Percentiles rank a stretch among this genome's conserved stretches.
Evolutionary conservation across 2,113 vertebrate genomes (phyloP).

Genomic region (Bos indicus): DNA sequence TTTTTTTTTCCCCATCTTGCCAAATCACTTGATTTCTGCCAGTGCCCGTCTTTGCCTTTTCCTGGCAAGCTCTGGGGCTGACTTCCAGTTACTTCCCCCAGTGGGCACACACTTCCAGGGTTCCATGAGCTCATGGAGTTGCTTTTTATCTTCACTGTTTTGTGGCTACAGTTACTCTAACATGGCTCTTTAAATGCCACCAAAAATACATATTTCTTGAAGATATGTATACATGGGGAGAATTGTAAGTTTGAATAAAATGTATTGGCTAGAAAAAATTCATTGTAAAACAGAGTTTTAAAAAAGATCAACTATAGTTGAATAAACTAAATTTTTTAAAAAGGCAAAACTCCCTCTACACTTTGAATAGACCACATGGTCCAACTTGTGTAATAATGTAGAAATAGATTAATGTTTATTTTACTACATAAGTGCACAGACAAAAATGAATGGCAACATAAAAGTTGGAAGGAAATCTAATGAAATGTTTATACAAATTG

Average conservation of each 20-base stretch:
- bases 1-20: neutral
- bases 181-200: neutral
- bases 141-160: neutral
- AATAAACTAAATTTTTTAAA: neutral
- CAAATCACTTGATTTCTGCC: neutral
- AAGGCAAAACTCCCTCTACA: neutral
- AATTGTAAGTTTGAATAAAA: neutral
- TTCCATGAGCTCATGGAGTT: neutral
- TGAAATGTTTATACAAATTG: neutral
- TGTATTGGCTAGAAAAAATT: neutral
- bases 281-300: neutral
- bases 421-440: neutral
- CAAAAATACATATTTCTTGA: neutral
- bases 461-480: neutral
- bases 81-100: neutral
- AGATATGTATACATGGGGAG: neutral
- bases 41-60: neutral
- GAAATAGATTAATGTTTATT: neutral
- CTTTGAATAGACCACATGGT: neutral
- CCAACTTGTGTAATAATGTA: neutral
- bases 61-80: neutral
- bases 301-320: neutral
- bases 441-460: neutral
- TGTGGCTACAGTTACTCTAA: neutral
- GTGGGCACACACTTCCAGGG: neutral